Percentiles rank a stretch among this genome's conserved stretches.
Evolutionary conservation across 2,113 vertebrate genomes (phyloP).

Genomic region (Hemiprocne comata): DNA sequence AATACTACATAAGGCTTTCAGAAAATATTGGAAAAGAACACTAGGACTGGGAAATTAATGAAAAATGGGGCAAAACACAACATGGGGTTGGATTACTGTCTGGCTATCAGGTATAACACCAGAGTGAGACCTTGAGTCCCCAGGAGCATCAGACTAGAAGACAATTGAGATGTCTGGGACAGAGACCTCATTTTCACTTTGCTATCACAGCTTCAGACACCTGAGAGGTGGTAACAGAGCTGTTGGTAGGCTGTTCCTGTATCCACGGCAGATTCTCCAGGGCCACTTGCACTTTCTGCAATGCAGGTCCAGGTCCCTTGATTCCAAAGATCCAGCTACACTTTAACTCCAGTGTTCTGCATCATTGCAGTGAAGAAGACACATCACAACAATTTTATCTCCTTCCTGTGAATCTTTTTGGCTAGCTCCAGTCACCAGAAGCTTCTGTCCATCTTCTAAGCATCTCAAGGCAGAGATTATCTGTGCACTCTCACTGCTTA

Average conservation of each 20-base stretch:
- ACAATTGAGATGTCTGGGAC: background rate
- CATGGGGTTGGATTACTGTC: background rate
- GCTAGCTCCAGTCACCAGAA: background rate
- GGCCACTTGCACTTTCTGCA: conserved; percentile 11
- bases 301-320: background rate
- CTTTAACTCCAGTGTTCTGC: background rate
- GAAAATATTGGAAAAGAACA: background rate
- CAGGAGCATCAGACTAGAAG: background rate
- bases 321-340: background rate
- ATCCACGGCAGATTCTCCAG: background rate
- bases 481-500: background rate
- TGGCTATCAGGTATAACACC: background rate
- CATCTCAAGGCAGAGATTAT: background rate
- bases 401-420: background rate
- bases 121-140: background rate
- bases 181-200: background rate
- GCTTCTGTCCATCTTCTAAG: background rate
- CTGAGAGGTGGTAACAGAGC: background rate
- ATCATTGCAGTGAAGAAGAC: background rate
- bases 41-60: background rate
- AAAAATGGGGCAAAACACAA: background rate
- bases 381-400: background rate
- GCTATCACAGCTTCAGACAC: background rate
- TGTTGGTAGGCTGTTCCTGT: background rate
- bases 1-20: background rate